Percentiles rank a stretch among this genome's conserved stretches.
Evolutionary conservation across 2,797 vertebrate species (phyloP).

Genomic region (Lagodon rhomboides): DNA sequence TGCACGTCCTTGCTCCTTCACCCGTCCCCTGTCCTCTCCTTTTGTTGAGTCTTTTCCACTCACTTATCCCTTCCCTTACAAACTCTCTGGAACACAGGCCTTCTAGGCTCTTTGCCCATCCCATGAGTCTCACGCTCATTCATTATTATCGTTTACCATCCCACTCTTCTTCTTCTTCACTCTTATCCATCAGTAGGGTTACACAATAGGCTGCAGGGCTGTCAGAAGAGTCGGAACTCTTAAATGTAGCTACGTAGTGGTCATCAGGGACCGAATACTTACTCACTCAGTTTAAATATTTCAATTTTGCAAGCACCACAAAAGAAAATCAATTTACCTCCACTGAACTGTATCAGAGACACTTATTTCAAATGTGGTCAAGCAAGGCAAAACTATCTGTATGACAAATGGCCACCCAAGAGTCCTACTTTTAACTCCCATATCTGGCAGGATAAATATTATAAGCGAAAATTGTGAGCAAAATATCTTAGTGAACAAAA

Average conservation of each 20-base stretch:
- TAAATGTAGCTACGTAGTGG: neutral
- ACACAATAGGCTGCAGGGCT: slow-evolving; percentile 2
- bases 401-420: neutral
- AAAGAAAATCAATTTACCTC: neutral
- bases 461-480: neutral
- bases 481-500: neutral
- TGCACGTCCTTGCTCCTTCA: slow-evolving; percentile 36
- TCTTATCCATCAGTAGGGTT: neutral
- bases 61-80: slow-evolving; percentile 34
- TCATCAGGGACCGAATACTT: neutral
- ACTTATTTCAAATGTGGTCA: neutral
- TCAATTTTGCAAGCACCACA: neutral
- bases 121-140: neutral
- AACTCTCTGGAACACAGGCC: slow-evolving; percentile 17
- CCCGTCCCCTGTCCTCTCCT: slow-evolving; percentile 2
- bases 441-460: neutral
- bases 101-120: slow-evolving; percentile 23
- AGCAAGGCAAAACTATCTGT: slow-evolving; percentile 1
- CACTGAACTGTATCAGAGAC: neutral
- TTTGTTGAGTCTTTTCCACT: slow-evolving; percentile 34
- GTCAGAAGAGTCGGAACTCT: neutral
- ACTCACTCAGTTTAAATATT: neutral
- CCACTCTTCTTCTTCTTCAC: neutral
- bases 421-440: too few relatives aligned
- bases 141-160: slow-evolving; percentile 11